Conservation (phyloP, 2,888 invertebrate genomes). For the Adelognathus sp. region DNA sequence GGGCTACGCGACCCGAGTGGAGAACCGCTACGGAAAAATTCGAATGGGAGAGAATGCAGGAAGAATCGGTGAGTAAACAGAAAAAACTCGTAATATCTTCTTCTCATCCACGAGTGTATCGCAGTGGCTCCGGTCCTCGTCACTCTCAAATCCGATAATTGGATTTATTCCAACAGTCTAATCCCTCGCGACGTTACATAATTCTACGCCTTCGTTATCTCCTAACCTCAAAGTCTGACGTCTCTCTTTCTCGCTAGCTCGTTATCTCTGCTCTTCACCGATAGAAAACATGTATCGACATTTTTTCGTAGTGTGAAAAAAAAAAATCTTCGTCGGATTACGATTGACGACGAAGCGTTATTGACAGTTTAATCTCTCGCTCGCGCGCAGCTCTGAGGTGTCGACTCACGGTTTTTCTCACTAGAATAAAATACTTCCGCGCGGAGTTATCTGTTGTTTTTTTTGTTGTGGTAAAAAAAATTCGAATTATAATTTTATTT, state of each 20-base stretch:
- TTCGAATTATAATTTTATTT: too few species aligned
- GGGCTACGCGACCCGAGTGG: constrained; percentile 34
- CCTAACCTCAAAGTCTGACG: constrained; percentile 44
- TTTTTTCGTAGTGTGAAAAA: neutral
- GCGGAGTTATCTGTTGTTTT: too few species aligned
- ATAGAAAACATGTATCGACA: neutral
- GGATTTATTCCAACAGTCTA: constrained; percentile 52
- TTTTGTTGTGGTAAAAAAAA: too few species aligned
- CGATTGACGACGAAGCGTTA: too few species aligned
- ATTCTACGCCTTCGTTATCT: constrained; percentile 3
- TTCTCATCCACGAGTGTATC: neutral
- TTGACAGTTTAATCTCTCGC: too few species aligned
- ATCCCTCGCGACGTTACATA: constrained; percentile 31
- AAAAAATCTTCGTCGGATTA: neutral
- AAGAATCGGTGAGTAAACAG: constrained; percentile 67
- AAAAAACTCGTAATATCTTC: neutral
- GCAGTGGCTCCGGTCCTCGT: neutral
- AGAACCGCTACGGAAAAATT: constrained; percentile 26
- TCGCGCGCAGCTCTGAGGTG: too few species aligned
- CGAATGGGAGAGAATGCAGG: constrained; percentile 70
- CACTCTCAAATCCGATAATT: constrained; percentile 34
- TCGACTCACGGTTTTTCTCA: too few species aligned
- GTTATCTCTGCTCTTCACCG: constrained; percentile 7
- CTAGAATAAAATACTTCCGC: too few species aligned
- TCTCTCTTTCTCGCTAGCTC: neutral